A percentile compares a stretch with the other conserved stretches of the same genome.
Conservation (phyloP, 2,888 invertebrate species). For the Plebejus argus region DNA sequence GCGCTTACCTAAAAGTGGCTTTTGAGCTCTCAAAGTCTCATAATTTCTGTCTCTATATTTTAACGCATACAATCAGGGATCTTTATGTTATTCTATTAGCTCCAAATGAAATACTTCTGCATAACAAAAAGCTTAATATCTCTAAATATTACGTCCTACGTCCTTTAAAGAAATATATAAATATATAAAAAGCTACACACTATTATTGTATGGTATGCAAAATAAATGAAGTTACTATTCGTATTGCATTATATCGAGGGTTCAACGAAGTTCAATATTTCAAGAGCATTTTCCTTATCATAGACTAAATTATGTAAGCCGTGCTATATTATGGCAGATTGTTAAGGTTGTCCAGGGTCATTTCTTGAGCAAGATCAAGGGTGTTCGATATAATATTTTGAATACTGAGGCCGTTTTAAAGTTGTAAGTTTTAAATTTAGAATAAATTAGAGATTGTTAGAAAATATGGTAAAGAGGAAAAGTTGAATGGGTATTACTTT, state of each 20-base stretch:
- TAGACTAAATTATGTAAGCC: neutral
- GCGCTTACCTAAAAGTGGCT: neutral
- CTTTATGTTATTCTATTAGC: neutral
- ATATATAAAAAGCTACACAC: no score
- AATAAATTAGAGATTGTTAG: no score
- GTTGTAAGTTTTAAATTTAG: no score
- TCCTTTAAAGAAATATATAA: neutral
- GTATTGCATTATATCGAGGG: conserved; percentile 1
- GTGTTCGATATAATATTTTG: neutral
- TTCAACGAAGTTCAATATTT: conserved; percentile 16
- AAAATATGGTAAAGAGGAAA: no score
- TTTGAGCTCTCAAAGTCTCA: neutral
- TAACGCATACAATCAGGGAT: neutral
- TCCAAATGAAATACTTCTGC: no score
- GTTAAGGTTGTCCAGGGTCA: neutral
- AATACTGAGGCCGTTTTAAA: neutral
- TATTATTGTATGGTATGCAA: neutral
- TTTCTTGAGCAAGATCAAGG: neutral
- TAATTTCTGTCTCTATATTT: neutral
- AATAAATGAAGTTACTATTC: neutral
- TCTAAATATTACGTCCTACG: no score
- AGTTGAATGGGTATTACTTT: no score
- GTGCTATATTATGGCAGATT: neutral
- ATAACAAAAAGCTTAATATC: no score
- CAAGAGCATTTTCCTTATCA: conserved; percentile 7